phyloP scores from a whole-genome alignment of 1,140 invertebrate genomes.

The Homarus americanus region DNA sequence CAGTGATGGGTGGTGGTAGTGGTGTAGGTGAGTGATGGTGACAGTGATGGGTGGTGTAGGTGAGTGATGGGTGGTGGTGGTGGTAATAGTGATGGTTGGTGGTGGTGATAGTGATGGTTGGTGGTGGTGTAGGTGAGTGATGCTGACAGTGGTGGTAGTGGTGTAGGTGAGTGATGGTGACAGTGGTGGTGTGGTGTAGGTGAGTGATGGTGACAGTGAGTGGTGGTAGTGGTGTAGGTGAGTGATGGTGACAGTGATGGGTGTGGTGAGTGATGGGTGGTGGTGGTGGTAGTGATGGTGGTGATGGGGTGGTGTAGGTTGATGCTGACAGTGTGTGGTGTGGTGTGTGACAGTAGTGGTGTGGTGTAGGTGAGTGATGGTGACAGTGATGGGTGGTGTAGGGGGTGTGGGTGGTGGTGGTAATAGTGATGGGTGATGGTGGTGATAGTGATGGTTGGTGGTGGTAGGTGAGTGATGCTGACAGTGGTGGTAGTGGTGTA shows the following conservation, averaged over 20 bases:
- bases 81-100: too few relatives aligned
- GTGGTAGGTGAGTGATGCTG: too few relatives aligned
- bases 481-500: not conserved
- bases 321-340: not conserved
- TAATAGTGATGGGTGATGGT: too few relatives aligned
- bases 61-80: too few relatives aligned
- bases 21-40: too few relatives aligned
- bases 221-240: not conserved
- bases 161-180: not conserved
- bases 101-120: too few relatives aligned
- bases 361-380: not conserved
- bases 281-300: not conserved
- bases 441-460: too few relatives aligned
- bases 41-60: too few relatives aligned
- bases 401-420: too few relatives aligned
- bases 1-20: too few relatives aligned
- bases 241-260: not conserved
- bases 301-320: not conserved
- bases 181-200: conserved; percentile 5
- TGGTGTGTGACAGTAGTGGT: not conserved
- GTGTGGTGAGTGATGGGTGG: not conserved
- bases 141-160: not conserved
- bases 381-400: not conserved
- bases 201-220: not conserved
- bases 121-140: not conserved